These are phyloP conservation scores for Grapholita molesta DNA, from an alignment of 1,140 invertebrate species.

Conservation along the genomic window DNA sequence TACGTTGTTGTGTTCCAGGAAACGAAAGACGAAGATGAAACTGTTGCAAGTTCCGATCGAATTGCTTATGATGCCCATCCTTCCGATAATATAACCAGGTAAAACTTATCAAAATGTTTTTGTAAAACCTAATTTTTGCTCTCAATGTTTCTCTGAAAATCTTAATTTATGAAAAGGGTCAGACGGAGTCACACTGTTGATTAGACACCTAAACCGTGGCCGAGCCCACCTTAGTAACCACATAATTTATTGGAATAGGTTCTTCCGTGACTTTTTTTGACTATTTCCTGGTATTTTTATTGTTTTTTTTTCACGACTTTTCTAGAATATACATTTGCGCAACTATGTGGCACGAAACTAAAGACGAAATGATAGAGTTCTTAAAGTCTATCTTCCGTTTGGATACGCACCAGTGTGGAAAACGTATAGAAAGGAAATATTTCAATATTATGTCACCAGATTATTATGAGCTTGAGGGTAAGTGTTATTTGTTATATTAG, in stretches of 20 bases:
- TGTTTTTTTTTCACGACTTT: background rate
- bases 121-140: no score
- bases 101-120: no score
- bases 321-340: conserved; percentile 95
- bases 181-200: no score
- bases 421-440: conserved; percentile 94
- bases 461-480: conserved; percentile 98
- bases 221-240: no score
- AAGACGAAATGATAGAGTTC: conserved; percentile 97
- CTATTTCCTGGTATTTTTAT: background rate
- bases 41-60: background rate
- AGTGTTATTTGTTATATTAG: no score
- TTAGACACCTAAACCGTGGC: no score
- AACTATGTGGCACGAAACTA: conserved; percentile 99
- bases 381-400: conserved; percentile 92
- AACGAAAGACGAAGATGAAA: background rate
- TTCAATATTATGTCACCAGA: conserved; percentile 94
- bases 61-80: background rate
- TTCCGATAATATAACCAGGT: background rate
- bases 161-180: no score
- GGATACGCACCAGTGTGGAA: conserved; percentile 96
- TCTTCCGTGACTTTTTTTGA: no score
- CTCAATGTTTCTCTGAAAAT: no score
- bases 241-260: no score
- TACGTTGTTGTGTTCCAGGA: background rate